Conservation (phyloP, 2,888 invertebrate genomes). For the Morpho deidamia region DNA sequence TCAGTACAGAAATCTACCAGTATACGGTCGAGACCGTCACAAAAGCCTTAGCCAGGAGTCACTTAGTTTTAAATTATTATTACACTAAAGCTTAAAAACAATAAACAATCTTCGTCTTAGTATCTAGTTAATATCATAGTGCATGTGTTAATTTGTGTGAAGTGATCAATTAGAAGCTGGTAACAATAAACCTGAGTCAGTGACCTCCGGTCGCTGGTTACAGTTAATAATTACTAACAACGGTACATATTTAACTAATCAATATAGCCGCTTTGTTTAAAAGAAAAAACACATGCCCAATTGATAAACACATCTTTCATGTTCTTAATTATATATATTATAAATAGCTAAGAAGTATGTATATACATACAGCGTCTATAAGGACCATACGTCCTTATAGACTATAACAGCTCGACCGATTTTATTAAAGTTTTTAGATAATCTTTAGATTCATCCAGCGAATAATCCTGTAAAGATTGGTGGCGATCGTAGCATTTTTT, state of each 20-base stretch:
- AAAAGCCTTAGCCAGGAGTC: too few species aligned
- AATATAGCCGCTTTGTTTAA: constrained; percentile 15
- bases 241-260: constrained; percentile 41
- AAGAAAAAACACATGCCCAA: constrained; percentile 4
- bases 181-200: constrained; percentile 46
- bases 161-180: constrained; percentile 41
- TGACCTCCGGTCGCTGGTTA: constrained; percentile 46
- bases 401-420: too few species aligned
- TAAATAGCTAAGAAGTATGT: too few species aligned
- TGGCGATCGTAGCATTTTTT: too few species aligned
- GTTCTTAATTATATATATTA: constrained; percentile 4
- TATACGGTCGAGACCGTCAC: too few species aligned
- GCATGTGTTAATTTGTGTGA: constrained; percentile 30
- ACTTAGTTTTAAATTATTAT: not conserved
- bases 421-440: too few species aligned
- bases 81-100: not conserved
- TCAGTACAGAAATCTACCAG: too few species aligned
- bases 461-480: too few species aligned
- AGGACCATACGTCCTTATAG: too few species aligned
- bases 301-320: constrained; percentile 5
- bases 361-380: too few species aligned
- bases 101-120: not conserved
- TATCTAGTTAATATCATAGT: constrained; percentile 4
- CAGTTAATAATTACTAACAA: constrained; percentile 63
- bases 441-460: too few species aligned